Conservation (phyloP, 2,797 vertebrate species). For the Argya squamiceps region DNA sequence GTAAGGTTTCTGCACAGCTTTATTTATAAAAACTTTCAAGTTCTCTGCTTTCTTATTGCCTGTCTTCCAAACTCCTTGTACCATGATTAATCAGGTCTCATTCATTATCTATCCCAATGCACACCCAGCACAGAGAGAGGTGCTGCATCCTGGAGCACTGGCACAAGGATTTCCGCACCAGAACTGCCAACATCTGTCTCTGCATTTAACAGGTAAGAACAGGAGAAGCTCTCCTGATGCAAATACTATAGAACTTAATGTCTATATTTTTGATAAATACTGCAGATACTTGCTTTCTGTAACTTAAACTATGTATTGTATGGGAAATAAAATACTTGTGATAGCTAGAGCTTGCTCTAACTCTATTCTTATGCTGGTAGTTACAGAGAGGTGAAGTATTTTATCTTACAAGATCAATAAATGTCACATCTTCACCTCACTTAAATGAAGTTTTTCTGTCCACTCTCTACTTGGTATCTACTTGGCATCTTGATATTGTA, state of each 20-base stretch:
- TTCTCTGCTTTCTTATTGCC: not conserved
- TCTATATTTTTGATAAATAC: not conserved
- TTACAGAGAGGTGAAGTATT: not conserved
- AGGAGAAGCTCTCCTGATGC: not conserved
- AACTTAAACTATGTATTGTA: not conserved
- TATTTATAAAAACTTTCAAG: not conserved
- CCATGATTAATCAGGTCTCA: not conserved
- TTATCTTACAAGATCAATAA: not conserved
- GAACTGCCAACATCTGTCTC: slow-evolving; percentile 31
- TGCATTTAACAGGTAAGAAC: slow-evolving; percentile 51
- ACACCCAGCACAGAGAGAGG: not conserved
- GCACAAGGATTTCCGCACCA: not conserved
- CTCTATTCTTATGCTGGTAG: not conserved
- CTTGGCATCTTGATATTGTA: not conserved
- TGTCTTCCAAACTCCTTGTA: not conserved
- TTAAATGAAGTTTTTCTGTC: not conserved
- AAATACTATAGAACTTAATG: not conserved
- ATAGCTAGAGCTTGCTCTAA: not conserved
- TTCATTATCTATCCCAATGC: not conserved
- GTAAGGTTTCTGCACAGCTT: not conserved
- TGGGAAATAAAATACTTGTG: not conserved
- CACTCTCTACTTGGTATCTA: not conserved
- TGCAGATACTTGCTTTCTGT: not conserved
- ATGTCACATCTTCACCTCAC: not conserved
- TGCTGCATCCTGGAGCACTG: not conserved